Evolutionary conservation across 2,888 invertebrate species (phyloP), one percentile per base, ranked within the genome.

Genomic region (Calephelis perditalis): DNA sequence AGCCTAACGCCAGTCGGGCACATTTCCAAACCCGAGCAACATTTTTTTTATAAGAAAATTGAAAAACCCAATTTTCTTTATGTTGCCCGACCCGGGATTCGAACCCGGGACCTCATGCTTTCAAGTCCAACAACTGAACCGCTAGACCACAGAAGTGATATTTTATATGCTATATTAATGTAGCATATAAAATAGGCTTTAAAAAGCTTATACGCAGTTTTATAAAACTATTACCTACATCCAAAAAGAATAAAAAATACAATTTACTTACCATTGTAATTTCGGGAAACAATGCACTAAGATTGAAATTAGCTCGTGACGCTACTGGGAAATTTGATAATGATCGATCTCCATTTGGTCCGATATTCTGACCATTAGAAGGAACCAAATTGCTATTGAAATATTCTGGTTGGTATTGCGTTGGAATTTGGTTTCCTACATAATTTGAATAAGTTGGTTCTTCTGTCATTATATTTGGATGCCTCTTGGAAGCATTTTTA

Each of bases 231-330:
- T 26, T 26, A 26, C 26, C 26, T 26, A 26, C 26, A 26, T 26
- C 26, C 26, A 26, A 26, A 26, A 26, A 26, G 1, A 26, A 26
- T 26, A 3, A 44, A 12, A 3, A 10, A 44, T 49, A 10, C 11
- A 54, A 37, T 12, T 55, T 55, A 75, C 85, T 84, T 70, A 91
- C 91, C 91, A 91, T 91, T 59, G 95, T 95, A 70, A 96, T 96
- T 89, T 96, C 96, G 2, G 96, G 96, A 79, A 96, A 96, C 72
- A 96, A 95, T 0, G 96, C 94, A 73, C 95, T 95, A 52, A 96
- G 86, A 82, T 96, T 96, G 75, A 96, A 96, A 78, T 96, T 96
- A 1, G 96, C 94, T 2, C 89, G 82, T 2, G 89, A 89, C 4
- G 88, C 83, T 43, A 76, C 80, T 7, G 90, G 86, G 62, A 88